These are phyloP conservation scores for Cyprinus carpio DNA, from an alignment of 2,113 vertebrate species.

Conservation along the genomic window DNA sequence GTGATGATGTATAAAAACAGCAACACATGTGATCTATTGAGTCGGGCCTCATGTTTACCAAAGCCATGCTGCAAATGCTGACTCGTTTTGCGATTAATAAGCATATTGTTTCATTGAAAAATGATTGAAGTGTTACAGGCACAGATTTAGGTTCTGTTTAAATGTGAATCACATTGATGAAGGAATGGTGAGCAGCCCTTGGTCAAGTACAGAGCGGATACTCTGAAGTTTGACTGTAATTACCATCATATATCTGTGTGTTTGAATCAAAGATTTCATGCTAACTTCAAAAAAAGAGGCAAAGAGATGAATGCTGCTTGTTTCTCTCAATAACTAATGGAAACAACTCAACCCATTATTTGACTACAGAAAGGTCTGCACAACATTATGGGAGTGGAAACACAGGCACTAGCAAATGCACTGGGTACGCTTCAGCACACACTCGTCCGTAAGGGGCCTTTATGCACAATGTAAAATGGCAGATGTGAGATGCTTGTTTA, in stretches of 20 bases:
- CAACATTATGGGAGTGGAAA: not conserved
- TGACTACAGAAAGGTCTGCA: not conserved
- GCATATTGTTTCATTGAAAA: too few relatives aligned
- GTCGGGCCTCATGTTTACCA: not conserved
- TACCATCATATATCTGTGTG: not conserved
- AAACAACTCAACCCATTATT: not conserved
- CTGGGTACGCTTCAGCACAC: not conserved
- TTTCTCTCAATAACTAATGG: slow-evolving; percentile 11
- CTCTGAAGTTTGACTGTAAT: not conserved
- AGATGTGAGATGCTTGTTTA: not conserved
- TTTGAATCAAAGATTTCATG: slow-evolving; percentile 7
- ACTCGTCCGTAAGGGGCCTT: not conserved
- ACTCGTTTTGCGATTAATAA: not conserved
- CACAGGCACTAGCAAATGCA: not conserved
- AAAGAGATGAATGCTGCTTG: not conserved
- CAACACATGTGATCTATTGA: not conserved
- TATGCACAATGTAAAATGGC: not conserved
- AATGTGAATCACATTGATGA: not conserved
- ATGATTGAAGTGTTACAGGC: not conserved
- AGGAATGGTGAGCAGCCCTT: not conserved
- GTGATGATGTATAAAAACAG: not conserved
- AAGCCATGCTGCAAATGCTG: not conserved
- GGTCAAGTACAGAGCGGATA: not conserved
- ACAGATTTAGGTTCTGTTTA: not conserved
- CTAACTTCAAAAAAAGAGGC: not conserved